phyloP scores from a whole-genome alignment of 2,888 invertebrate species.

The Eristalinus sepulchralis region DNA sequence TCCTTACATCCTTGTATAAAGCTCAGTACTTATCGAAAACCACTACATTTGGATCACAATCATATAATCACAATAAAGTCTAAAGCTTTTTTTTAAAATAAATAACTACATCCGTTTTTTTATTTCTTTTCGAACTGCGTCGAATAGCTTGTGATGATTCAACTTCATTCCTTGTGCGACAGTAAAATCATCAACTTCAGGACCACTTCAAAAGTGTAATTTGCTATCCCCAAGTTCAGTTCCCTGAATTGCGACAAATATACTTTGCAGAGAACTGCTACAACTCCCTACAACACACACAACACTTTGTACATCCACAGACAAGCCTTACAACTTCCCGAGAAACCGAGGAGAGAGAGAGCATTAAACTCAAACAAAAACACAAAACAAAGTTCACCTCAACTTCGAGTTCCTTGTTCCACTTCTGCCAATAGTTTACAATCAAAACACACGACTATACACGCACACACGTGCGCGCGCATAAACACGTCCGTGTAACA shows the following conservation, averaged over 20 bases:
- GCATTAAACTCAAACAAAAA: slow-evolving; percentile 58
- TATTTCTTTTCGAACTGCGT: no score
- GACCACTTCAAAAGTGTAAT: not conserved
- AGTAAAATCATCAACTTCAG: no score
- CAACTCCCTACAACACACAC: not conserved
- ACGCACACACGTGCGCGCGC: not conserved
- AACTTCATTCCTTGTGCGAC: no score
- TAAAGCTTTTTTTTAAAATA: not conserved
- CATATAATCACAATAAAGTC: slow-evolving; percentile 12
- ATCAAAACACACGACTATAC: slow-evolving; percentile 18
- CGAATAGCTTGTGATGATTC: no score
- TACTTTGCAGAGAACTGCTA: not conserved
- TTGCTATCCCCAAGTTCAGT: not conserved
- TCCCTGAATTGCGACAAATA: not conserved
- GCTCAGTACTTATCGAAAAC: slow-evolving; percentile 63
- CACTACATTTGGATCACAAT: slow-evolving; percentile 63
- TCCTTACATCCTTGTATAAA: slow-evolving; percentile 26
- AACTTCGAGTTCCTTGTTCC: slow-evolving; percentile 59
- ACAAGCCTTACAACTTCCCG: not conserved
- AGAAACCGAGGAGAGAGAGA: slow-evolving; percentile 13
- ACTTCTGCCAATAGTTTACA: slow-evolving; percentile 43
- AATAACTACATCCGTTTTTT: no score
- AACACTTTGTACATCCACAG: not conserved
- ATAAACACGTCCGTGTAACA: not conserved
- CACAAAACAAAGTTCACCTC: slow-evolving; percentile 61